phyloP scores from a whole-genome alignment of 2,113 vertebrate genomes.

The Zosterops lateralis region DNA sequence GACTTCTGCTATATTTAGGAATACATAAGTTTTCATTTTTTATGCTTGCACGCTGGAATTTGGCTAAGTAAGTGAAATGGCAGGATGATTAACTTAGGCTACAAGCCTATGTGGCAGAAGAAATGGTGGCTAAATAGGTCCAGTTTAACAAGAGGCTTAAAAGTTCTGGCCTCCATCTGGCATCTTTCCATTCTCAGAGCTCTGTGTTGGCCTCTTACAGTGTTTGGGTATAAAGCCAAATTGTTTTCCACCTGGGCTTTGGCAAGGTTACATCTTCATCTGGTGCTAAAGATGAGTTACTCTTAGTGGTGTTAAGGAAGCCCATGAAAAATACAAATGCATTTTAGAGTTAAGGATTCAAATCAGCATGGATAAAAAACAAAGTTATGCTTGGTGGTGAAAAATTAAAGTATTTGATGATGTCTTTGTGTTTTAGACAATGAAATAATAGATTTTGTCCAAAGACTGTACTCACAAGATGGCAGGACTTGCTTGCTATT shows the following conservation, averaged over 20 bases:
- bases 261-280: not conserved
- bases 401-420: not conserved
- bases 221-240: not conserved
- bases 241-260: not conserved
- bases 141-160: not conserved
- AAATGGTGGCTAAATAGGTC: not conserved
- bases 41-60: not conserved
- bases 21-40: not conserved
- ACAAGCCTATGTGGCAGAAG: not conserved
- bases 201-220: not conserved
- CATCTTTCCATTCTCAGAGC: not conserved
- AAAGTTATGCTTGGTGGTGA: not conserved
- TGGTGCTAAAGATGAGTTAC: not conserved
- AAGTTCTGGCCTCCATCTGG: not conserved
- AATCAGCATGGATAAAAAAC: not conserved
- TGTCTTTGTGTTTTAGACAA: not conserved
- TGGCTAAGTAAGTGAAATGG: not conserved
- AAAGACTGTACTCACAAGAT: not conserved
- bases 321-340: not conserved
- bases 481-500: not conserved
- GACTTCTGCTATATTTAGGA: not conserved
- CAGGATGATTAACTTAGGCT: not conserved
- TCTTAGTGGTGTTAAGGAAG: not conserved
- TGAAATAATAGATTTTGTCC: not conserved
- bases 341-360: not conserved